Base-by-base conservation (phyloP, 2,888 invertebrate species). In the Mechanitis mazaeus region DNA sequence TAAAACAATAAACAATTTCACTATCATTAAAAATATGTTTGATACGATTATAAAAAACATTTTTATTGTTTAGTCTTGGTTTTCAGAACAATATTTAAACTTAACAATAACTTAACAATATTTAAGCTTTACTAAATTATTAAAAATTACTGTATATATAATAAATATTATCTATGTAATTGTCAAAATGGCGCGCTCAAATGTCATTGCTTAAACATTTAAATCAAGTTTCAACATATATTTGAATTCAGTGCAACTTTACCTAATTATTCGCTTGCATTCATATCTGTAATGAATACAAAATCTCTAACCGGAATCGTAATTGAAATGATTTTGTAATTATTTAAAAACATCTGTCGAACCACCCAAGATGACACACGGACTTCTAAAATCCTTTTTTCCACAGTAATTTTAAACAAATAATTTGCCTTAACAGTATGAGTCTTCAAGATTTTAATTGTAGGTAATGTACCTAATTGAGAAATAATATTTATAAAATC, bases 281-380 rank as follows among this genome's bases (percentile, higher is more conserved):
- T 84, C 78, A 84, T 76, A 75, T 70, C 73, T 79, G 73, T 80
- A 77, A 81, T 79, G 72, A 68, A 70, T 71, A 61, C 65, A 72
- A 75, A 75, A 77, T 77, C 72, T 79, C 76, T 79, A 82, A 84
- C 75, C 69, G 69, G 71, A 72, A 69, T 70, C 63, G 62, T 82
- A 81, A 84, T 84, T 81, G 81, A 80, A 78, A 79, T 76, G 76
- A 73, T 77, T 78, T 77, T 73, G 81, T 77, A 76, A 76, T 75
- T 78, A 79, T 78, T 75, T 67, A 64, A 69, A 71, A 70, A 71
- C 81, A 83, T 81, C 80, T 81, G 80, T 73, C 74, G 70, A 68
- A 67, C 85, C 84, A 85, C 85, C 84, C 84, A 85, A 73, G 85
- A 72, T 46, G 79, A 61, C 63, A 64, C 6, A 56, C 47, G 47